Conservation (phyloP, 2,888 invertebrate species). For the Octodonta nipae region DNA sequence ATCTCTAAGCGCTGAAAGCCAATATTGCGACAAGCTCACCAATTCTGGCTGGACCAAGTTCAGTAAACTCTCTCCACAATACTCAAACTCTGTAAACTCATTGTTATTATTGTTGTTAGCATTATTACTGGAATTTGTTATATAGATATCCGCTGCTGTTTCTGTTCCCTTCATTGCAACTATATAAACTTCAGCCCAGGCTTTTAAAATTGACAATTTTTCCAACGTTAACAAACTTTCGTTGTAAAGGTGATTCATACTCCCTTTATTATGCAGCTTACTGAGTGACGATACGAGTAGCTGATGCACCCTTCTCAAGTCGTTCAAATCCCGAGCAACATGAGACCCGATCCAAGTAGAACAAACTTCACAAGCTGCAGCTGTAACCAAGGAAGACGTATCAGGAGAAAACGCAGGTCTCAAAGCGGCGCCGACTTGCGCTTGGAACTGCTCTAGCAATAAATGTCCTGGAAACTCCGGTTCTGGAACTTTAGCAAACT, state of each 20-base stretch:
- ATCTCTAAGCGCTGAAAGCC: slow-evolving; percentile 89
- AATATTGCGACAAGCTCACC: slow-evolving; percentile 79
- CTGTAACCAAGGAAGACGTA: slow-evolving; percentile 91
- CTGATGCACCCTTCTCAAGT: slow-evolving; percentile 89
- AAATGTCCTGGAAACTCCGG: slow-evolving; percentile 94
- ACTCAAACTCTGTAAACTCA: slow-evolving; percentile 63
- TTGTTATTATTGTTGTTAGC: slow-evolving; percentile 30
- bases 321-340: slow-evolving; percentile 91
- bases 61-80: slow-evolving; percentile 68
- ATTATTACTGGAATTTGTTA: slow-evolving; percentile 7
- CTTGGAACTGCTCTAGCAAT: slow-evolving; percentile 91
- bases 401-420: slow-evolving; percentile 90
- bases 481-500: slow-evolving; percentile 84
- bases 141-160: slow-evolving; percentile 39
- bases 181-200: slow-evolving; percentile 98
- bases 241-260: slow-evolving; percentile 70
- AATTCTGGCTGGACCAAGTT: slow-evolving; percentile 89
- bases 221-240: slow-evolving; percentile 95
- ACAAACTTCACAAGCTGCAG: slow-evolving; percentile 88
- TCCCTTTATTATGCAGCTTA: slow-evolving; percentile 68
- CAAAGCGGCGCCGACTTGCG: slow-evolving; percentile 92
- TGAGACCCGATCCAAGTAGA: slow-evolving; percentile 98
- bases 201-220: slow-evolving; percentile 90
- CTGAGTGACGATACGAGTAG: slow-evolving; percentile 88
- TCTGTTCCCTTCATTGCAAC: slow-evolving; percentile 80